These are phyloP conservation scores for Willisornis vidua DNA, from an alignment of 2,113 vertebrate genomes.

Conservation along the genomic window DNA sequence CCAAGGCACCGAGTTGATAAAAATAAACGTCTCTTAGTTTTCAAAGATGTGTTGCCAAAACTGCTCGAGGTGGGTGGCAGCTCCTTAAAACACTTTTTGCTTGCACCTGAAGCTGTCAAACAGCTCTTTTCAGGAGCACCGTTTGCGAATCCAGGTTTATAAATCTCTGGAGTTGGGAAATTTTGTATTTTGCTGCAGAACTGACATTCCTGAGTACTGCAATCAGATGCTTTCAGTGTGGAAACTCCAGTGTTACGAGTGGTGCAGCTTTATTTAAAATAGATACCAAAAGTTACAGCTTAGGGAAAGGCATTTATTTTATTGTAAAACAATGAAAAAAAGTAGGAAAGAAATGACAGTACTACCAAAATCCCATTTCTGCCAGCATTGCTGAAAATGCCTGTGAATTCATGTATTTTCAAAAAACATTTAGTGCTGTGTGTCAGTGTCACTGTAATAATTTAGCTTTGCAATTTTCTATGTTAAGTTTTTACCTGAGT, in stretches of 20 bases:
- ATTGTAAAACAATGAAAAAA: background rate
- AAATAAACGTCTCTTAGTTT: constrained; percentile 29
- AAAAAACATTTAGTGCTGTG: background rate
- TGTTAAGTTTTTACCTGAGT: background rate
- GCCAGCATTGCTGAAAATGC: background rate
- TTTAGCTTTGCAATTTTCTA: background rate
- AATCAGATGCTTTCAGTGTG: background rate
- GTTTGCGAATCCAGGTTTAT: background rate
- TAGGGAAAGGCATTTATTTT: background rate
- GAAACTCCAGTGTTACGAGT: background rate
- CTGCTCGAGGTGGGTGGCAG: background rate
- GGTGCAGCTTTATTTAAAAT: background rate
- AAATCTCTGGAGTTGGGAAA: background rate
- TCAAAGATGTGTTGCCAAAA: constrained; percentile 16
- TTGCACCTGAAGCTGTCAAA: constrained; percentile 43
- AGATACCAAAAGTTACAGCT: background rate
- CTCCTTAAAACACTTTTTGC: background rate
- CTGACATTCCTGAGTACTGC: background rate
- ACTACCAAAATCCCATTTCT: background rate
- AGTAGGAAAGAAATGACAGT: background rate
- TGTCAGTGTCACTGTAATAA: background rate
- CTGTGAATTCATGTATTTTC: background rate
- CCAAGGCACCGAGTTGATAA: background rate
- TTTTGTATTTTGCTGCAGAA: background rate
- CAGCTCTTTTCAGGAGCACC: background rate